Base-by-base conservation (phyloP, 2,797 vertebrate species). In the Pyrocephalus nanus region DNA sequence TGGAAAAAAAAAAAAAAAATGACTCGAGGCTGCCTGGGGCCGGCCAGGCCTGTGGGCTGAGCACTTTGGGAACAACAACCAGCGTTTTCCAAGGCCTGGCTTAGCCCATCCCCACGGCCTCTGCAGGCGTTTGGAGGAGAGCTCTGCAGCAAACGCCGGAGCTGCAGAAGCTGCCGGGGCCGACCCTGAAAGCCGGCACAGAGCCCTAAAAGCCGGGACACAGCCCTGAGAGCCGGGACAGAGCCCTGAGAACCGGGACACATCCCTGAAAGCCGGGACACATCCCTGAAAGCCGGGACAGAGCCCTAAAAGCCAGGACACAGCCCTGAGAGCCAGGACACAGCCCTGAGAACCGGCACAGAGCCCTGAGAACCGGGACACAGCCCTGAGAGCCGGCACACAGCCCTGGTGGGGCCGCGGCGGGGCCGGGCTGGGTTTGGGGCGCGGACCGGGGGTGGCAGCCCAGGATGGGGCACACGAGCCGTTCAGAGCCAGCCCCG, bases 321-420 rank as follows among this genome's bases (percentile, higher is more conserved):
- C 5, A 40, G 38, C 38, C 12, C 38, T 40, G 38, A 40, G 38
- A 40, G 38, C 38, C 38, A 12, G 38, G 11, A 40, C 38, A 40
- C 11, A 40, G 38, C 38, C 38, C 38, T 40, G 38, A 12, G 12
- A 40, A 12, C 38, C 38, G 38, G 38, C 11, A 40, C 38, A 40
- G 11, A 40, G 38, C 38, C 38, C 38, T 40, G 38, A 12, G 11
- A 40, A 12, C 38, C 38, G 38, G 38, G 11, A 40, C 12, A 40
- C n/a, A n/a, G n/a, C n/a, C n/a, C n/a, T n/a, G n/a, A n/a, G n/a
- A n/a, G n/a, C n/a, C 38, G 38, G 38, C 38, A 10, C 38, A 38
- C 11, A 40, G 38, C 2, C 0, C 30, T 0, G 1, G 2, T 0
- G 78, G 48, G 23, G 3, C 2, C 26, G 15, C 10, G 8, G 6